Evolutionary conservation across 2,113 vertebrate genomes (phyloP).

Genomic region (Dissostichus mawsoni): DNA sequence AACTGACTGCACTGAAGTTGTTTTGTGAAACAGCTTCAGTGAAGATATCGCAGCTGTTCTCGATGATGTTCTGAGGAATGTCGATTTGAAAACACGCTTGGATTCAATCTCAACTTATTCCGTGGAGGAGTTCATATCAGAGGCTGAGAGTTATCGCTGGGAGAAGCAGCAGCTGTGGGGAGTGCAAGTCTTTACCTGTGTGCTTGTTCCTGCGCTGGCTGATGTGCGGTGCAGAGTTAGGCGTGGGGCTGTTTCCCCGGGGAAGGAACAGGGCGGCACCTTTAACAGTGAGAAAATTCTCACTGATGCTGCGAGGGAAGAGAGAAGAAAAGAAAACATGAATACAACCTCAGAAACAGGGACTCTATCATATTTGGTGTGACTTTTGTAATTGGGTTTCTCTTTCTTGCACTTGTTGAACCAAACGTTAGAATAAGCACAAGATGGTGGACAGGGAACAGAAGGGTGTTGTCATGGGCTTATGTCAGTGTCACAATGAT

Average conservation of each 20-base stretch:
- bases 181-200: constrained; percentile 86
- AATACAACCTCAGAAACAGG: constrained; percentile 8
- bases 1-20: not conserved
- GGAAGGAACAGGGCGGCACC: constrained; percentile 97
- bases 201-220: constrained; percentile 94
- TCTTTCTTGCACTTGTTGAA: constrained; percentile 17
- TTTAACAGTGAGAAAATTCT: constrained; percentile 98
- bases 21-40: constrained; percentile 17
- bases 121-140: constrained; percentile 2
- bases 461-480: constrained; percentile 39
- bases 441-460: constrained; percentile 12
- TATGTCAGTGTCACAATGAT: constrained; percentile 65
- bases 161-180: constrained; percentile 19
- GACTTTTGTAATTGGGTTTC: constrained; percentile 18
- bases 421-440: not conserved
- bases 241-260: constrained; percentile 89
- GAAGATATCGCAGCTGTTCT: constrained; percentile 32
- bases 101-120: constrained; percentile 19
- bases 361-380: not conserved
- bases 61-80: constrained; percentile 28
- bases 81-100: constrained; percentile 16
- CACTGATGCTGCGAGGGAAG: constrained; percentile 90
- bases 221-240: constrained; percentile 88
- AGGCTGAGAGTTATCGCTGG: constrained; percentile 5
- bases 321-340: constrained; percentile 21